Conservation (phyloP, 2,113 vertebrate species). For the Natator depressus region DNA sequence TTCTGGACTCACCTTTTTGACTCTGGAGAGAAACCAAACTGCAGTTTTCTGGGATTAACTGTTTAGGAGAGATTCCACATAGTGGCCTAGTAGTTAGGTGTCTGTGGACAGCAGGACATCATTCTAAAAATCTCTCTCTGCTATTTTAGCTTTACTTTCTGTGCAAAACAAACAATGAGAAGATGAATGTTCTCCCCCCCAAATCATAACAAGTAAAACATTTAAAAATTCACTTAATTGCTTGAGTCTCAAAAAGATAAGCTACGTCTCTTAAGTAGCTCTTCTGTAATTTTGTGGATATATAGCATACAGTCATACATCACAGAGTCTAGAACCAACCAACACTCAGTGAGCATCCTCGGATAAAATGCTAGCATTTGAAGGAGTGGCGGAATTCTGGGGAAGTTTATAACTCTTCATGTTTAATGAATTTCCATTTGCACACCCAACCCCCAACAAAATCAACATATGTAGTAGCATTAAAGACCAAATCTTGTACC, state of each 20-base stretch:
- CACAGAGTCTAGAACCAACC: neutral
- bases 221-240: neutral
- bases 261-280: neutral
- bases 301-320: neutral
- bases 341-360: neutral
- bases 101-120: rapidly evolving
- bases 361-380: neutral
- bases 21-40: neutral
- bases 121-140: neutral
- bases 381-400: neutral
- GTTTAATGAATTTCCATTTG: neutral
- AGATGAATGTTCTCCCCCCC: neutral
- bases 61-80: neutral
- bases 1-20: neutral
- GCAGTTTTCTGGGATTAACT: neutral
- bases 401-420: neutral
- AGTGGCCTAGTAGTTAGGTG: neutral
- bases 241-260: neutral
- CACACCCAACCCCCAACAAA: neutral
- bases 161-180: rapidly evolving
- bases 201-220: neutral
- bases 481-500: neutral
- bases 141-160: neutral
- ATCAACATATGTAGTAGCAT: neutral
- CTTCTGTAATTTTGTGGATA: neutral